Evolutionary conservation across 2,888 invertebrate genomes (phyloP).

Genomic region (Loripinus fragilis): DNA sequence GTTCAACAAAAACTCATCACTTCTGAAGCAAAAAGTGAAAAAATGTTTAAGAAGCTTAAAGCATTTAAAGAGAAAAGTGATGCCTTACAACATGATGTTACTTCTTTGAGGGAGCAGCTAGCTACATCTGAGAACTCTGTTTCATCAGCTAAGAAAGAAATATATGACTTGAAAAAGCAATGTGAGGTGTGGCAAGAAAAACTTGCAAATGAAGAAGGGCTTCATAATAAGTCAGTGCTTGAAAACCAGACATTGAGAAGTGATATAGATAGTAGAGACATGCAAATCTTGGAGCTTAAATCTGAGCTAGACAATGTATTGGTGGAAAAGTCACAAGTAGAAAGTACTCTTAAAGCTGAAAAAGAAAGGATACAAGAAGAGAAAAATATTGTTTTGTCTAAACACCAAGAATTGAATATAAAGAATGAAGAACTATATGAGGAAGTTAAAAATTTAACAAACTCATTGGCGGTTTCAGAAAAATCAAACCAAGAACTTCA

Average conservation of each 20-base stretch:
- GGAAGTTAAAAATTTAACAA: conserved; percentile 1
- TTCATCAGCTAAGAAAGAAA: conserved; percentile 22
- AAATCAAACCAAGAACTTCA: not conserved
- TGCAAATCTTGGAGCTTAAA: not conserved
- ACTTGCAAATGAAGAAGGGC: conserved; percentile 30
- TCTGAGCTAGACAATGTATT: not conserved
- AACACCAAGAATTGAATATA: conserved; percentile 18
- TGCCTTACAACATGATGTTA: conserved; percentile 46
- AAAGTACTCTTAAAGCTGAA: conserved; percentile 6
- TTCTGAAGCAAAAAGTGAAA: conserved; percentile 56
- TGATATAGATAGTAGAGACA: conserved; percentile 46
- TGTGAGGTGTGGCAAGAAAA: conserved; percentile 25
- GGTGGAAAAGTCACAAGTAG: not conserved
- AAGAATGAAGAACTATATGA: not conserved
- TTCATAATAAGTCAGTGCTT: conserved; percentile 4
- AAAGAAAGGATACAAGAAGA: conserved; percentile 23
- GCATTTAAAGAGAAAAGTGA: conserved; percentile 88
- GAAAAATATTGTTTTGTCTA: not conserved
- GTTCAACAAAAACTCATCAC: conserved; percentile 22
- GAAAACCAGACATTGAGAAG: conserved; percentile 52
- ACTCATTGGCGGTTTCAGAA: not conserved
- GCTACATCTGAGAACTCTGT: conserved; percentile 40
- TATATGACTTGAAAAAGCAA: conserved; percentile 26
- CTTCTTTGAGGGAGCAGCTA: conserved; percentile 42
- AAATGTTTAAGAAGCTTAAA: conserved; percentile 91